Percentiles rank a stretch among this genome's conserved stretches.
Evolutionary conservation across 2,888 invertebrate species (phyloP).

Genomic region (Megastigmus dorsalis): DNA sequence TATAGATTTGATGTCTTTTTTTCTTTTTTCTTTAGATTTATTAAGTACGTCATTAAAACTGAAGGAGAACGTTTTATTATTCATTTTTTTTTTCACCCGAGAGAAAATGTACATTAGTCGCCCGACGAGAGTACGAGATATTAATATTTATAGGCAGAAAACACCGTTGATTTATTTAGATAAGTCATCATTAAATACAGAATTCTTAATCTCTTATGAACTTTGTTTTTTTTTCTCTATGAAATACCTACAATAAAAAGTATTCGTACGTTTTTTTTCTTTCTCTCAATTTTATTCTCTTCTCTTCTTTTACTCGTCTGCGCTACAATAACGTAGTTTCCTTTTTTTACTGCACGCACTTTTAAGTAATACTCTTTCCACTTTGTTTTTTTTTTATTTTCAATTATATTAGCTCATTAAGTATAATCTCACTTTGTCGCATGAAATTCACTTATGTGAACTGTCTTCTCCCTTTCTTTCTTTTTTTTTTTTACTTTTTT

Average conservation of each 20-base stretch:
- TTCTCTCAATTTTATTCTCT: conserved; percentile 59
- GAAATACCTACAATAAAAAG: conserved; percentile 74
- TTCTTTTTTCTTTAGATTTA: conserved; percentile 23
- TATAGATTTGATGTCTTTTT: conserved; percentile 47
- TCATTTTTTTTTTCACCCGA: conserved; percentile 59
- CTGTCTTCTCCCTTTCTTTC: conserved; percentile 48
- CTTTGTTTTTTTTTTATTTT: conserved; percentile 71
- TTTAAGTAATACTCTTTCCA: conserved; percentile 38
- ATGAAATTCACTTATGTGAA: conserved; percentile 71
- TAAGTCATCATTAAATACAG: conserved; percentile 69
- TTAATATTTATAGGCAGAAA: conserved; percentile 71
- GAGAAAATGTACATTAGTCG: conserved; percentile 59
- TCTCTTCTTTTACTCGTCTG: conserved; percentile 54
- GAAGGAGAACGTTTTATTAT: conserved; percentile 59
- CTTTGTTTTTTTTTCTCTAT: conserved; percentile 67
- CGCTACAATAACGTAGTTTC: conserved; percentile 62
- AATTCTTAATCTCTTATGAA: conserved; percentile 64
- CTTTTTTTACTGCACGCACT: conserved; percentile 56
- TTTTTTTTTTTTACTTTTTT: conserved; percentile 55
- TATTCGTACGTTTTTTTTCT: conserved; percentile 67
- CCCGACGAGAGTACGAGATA: conserved; percentile 66
- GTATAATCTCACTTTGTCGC: conserved; percentile 78
- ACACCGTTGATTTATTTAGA: conserved; percentile 72
- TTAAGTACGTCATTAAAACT: conserved; percentile 49
- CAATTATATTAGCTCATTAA: conserved; percentile 73